phyloP scores from a whole-genome alignment of 2,888 invertebrate species.

The Polyommatus iphigenia region DNA sequence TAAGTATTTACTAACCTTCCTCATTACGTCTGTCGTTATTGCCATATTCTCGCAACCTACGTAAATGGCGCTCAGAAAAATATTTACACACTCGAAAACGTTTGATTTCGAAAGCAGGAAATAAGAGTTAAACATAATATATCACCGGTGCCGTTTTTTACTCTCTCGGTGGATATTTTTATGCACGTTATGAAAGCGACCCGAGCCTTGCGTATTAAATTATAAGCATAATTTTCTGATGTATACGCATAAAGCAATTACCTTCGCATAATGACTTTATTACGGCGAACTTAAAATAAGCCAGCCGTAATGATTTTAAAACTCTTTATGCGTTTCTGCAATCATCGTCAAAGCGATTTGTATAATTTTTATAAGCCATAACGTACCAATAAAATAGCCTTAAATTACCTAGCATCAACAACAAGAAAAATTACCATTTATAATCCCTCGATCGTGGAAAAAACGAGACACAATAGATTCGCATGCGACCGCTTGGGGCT shows the following conservation, averaged over 20 bases:
- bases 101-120: slow-evolving; percentile 43
- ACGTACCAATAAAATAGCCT: background rate
- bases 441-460: background rate
- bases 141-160: slow-evolving; percentile 3
- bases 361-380: background rate
- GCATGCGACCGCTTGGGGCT: too few relatives aligned
- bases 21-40: slow-evolving; percentile 73
- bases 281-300: slow-evolving; percentile 28
- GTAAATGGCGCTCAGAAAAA: slow-evolving; percentile 67
- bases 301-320: slow-evolving; percentile 23
- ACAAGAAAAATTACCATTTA: background rate
- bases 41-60: slow-evolving; percentile 64
- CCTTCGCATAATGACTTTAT: slow-evolving; percentile 31
- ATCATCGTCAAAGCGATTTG: slow-evolving; percentile 10
- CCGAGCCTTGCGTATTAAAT: slow-evolving; percentile 19
- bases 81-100: slow-evolving; percentile 67
- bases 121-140: slow-evolving; percentile 31
- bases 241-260: slow-evolving; percentile 31
- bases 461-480: too few relatives aligned
- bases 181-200: slow-evolving; percentile 17
- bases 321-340: slow-evolving; percentile 12
- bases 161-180: slow-evolving; percentile 28
- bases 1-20: slow-evolving; percentile 60
- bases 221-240: slow-evolving; percentile 31
- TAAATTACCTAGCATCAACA: background rate